Conservation (phyloP, 1,140 invertebrate species). For the Ruditapes philippinarum region DNA sequence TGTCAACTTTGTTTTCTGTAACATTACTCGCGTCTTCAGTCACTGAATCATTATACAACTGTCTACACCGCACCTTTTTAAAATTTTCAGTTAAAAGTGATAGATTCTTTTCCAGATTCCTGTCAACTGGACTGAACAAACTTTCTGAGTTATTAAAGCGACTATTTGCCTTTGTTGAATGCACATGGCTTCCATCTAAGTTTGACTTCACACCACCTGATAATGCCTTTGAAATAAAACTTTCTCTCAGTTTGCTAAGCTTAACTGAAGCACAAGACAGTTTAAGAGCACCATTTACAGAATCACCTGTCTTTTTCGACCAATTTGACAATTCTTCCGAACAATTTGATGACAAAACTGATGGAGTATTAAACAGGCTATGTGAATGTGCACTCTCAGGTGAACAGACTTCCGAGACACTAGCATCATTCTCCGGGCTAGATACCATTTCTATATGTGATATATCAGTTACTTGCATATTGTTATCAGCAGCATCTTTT, state of each 20-base stretch:
- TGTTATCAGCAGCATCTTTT: background rate
- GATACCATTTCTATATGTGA: slow-evolving; percentile 72
- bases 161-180: background rate
- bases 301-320: background rate
- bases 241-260: slow-evolving; percentile 67
- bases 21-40: slow-evolving; percentile 1
- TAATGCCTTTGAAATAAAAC: slow-evolving; percentile 54
- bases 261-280: slow-evolving; percentile 51
- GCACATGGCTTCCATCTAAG: background rate
- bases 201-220: slow-evolving; percentile 3
- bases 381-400: slow-evolving; percentile 36
- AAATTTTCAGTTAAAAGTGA: background rate
- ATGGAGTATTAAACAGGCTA: slow-evolving; percentile 40
- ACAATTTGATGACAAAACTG: slow-evolving; percentile 34
- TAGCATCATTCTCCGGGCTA: slow-evolving; percentile 35
- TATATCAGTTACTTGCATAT: slow-evolving; percentile 66
- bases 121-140: slow-evolving; percentile 65
- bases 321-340: slow-evolving; percentile 25
- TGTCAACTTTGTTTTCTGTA: background rate
- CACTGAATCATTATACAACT: slow-evolving; percentile 6
- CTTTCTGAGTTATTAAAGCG: slow-evolving; percentile 64
- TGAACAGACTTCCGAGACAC: background rate
- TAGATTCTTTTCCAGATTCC: slow-evolving; percentile 10
- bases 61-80: slow-evolving; percentile 16
- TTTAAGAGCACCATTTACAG: slow-evolving; percentile 16